Evolutionary conservation across 2,797 vertebrate genomes (phyloP).

Genomic region (Melanotaenia parkinsoni): DNA sequence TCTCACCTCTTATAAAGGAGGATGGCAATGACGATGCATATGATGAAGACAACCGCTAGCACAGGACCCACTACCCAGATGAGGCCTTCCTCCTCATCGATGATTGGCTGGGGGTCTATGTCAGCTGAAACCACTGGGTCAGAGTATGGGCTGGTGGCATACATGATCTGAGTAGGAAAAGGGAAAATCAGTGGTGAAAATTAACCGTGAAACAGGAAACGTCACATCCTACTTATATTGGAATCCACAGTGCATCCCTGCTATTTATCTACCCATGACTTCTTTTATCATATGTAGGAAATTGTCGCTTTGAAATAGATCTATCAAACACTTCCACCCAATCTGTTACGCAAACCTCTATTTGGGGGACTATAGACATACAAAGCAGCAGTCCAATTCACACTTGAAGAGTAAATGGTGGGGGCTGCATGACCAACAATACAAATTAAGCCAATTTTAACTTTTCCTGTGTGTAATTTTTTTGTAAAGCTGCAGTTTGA

Average conservation of each 20-base stretch:
- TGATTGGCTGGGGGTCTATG: conserved; percentile 96
- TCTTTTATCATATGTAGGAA: not conserved
- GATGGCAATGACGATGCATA: conserved; percentile 99
- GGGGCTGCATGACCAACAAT: conserved; percentile 34
- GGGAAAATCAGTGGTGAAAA: conserved; percentile 25
- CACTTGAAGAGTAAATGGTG: conserved; percentile 4
- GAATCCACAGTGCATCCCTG: not conserved
- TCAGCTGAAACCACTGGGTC: conserved; percentile 97
- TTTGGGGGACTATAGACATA: not conserved
- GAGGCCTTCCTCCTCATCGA: conserved; percentile 97
- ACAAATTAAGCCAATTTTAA: conserved; percentile 54
- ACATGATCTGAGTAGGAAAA: conserved; percentile 89
- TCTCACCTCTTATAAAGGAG: conserved; percentile 98
- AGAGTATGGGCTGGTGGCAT: conserved; percentile 96
- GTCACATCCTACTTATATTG: not conserved
- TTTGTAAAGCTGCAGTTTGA: conserved; percentile 48
- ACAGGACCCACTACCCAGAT: conserved; percentile 99
- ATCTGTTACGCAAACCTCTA: not conserved
- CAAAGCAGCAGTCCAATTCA: not conserved
- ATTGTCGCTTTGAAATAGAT: not conserved
- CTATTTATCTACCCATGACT: not conserved
- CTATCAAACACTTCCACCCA: not conserved
- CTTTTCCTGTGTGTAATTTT: conserved; percentile 49
- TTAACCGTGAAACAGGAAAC: fast-evolving
- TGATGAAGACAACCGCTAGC: conserved; percentile 98